These are phyloP conservation scores for Andrena cerasifolii DNA, from an alignment of 1,140 invertebrate species.

Conservation along the genomic window DNA sequence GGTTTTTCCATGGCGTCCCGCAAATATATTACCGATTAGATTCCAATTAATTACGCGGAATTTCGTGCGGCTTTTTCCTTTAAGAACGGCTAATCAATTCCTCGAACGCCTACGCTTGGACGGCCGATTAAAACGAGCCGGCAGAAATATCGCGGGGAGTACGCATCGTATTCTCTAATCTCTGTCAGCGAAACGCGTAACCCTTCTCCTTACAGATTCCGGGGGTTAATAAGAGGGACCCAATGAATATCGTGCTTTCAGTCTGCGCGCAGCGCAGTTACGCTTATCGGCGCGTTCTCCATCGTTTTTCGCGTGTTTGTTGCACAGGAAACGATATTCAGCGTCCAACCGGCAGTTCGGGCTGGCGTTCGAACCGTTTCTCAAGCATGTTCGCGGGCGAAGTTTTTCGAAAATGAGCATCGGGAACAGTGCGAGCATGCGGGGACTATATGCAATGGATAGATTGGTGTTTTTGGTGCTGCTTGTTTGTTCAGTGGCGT, in stretches of 20 bases:
- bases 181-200: constrained; percentile 43
- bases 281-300: constrained; percentile 13
- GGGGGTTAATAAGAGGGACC: constrained; percentile 63
- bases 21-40: neutral
- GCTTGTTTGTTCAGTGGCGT: constrained; percentile 47
- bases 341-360: neutral
- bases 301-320: neutral
- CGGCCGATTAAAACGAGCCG: neutral
- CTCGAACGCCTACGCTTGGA: neutral
- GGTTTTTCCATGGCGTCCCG: no score
- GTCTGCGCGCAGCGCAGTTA: constrained; percentile 33
- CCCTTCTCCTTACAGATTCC: constrained; percentile 55
- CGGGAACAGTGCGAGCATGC: constrained; percentile 8
- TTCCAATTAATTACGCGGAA: neutral
- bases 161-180: constrained; percentile 20
- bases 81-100: neutral
- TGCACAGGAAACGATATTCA: neutral
- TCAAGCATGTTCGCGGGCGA: constrained; percentile 41
- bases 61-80: neutral
- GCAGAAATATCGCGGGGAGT: neutral
- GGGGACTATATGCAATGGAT: constrained; percentile 22
- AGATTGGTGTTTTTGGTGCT: constrained; percentile 27
- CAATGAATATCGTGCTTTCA: constrained; percentile 58
- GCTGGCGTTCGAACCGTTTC: neutral
- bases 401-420: neutral